These are phyloP conservation scores for Virgularia gustaviana DNA, from an alignment of 92 coral and sea anemone genomes.

Conservation along the genomic window DNA sequence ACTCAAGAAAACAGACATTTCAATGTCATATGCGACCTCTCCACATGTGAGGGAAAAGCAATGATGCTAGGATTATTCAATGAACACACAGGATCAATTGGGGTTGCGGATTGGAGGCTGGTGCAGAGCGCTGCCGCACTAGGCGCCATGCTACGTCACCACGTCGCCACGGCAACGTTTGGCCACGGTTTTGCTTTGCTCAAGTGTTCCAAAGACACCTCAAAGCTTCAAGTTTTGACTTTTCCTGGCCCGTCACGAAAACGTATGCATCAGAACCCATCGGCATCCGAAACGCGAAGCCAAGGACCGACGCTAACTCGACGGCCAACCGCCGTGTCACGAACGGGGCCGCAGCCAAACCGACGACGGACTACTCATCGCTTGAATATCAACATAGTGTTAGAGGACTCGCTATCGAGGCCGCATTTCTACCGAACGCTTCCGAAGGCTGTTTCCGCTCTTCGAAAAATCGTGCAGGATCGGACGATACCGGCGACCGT, in stretches of 20 bases:
- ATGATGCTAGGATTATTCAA: too few relatives aligned
- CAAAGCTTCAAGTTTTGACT: neutral
- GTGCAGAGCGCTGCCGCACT: too few relatives aligned
- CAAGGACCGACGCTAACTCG: too few relatives aligned
- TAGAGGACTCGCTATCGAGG: constrained; percentile 82
- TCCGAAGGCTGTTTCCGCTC: constrained; percentile 60
- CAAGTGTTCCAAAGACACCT: neutral
- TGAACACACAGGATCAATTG: too few relatives aligned
- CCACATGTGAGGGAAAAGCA: too few relatives aligned
- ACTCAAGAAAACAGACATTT: too few relatives aligned
- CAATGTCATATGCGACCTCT: too few relatives aligned
- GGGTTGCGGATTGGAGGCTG: too few relatives aligned
- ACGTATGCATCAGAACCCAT: too few relatives aligned
- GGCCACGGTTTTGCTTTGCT: neutral
- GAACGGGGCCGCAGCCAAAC: too few relatives aligned
- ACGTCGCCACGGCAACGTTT: neutral
- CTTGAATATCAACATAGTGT: constrained; percentile 68
- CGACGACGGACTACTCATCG: neutral
- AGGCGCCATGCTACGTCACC: neutral
- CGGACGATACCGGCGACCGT: constrained; percentile 53
- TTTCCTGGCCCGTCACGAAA: neutral
- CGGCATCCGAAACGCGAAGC: too few relatives aligned
- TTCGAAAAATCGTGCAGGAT: constrained; percentile 56
- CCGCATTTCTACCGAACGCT: constrained; percentile 75
- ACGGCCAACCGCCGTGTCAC: too few relatives aligned